Conservation (phyloP, 2,113 vertebrate genomes). For the Hippocampus barbouri region DNA sequence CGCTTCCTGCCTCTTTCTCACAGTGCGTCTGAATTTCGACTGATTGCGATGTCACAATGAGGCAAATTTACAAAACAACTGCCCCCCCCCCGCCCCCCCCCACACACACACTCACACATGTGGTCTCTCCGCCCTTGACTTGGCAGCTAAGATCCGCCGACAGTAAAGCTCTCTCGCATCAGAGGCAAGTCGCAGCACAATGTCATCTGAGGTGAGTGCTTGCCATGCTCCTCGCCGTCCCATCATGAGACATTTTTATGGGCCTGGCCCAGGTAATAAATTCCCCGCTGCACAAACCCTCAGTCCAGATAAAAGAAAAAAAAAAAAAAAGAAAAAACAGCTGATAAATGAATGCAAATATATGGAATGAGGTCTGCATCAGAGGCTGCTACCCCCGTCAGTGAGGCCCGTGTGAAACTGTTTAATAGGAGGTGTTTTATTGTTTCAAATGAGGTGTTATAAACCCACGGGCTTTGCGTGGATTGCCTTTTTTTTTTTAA, state of each 20-base stretch:
- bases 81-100: too few relatives aligned
- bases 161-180: too few relatives aligned
- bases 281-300: slow-evolving; percentile 28
- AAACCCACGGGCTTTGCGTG: neutral
- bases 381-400: slow-evolving; percentile 37
- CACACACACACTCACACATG: too few relatives aligned
- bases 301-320: slow-evolving; percentile 50
- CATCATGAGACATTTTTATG: neutral
- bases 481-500: neutral
- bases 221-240: neutral
- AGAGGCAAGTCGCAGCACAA: neutral
- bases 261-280: slow-evolving; percentile 24
- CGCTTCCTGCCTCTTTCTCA: too few relatives aligned
- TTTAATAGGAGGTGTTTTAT: slow-evolving; percentile 27
- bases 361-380: slow-evolving; percentile 65
- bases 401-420: slow-evolving; percentile 31
- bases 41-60: too few relatives aligned
- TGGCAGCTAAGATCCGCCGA: too few relatives aligned
- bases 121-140: too few relatives aligned
- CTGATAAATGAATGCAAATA: slow-evolving; percentile 62
- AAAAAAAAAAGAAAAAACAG: neutral
- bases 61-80: too few relatives aligned
- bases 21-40: too few relatives aligned
- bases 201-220: neutral
- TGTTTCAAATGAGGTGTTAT: slow-evolving; percentile 19